A percentile compares a stretch with the other conserved stretches of the same genome.
phyloP scores from a whole-genome alignment of 2,113 vertebrate species.

The Megalops atlanticus region DNA sequence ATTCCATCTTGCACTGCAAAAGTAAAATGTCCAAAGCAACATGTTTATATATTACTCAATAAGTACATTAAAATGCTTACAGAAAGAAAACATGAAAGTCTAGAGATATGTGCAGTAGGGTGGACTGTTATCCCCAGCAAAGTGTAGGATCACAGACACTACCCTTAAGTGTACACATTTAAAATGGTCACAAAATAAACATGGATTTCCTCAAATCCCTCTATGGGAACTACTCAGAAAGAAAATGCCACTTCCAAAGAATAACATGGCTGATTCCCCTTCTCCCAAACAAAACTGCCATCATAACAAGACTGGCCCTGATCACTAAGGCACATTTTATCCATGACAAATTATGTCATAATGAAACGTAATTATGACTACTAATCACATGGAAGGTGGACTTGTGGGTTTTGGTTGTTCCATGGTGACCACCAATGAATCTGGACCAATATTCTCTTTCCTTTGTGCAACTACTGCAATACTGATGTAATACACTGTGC shows the following conservation, averaged over 20 bases:
- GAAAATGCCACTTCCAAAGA: neutral
- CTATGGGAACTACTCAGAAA: too few relatives aligned
- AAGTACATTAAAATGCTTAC: neutral
- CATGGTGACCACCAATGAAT: too few relatives aligned
- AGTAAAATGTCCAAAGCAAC: neutral
- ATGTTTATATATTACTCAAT: neutral
- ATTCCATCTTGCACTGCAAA: neutral
- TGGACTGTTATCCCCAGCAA: neutral
- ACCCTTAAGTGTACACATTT: neutral
- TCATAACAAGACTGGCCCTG: too few relatives aligned
- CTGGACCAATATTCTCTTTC: neutral
- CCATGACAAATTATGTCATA: too few relatives aligned
- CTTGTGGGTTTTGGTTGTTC: too few relatives aligned
- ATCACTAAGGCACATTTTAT: too few relatives aligned
- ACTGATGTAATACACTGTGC: neutral
- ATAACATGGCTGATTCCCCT: neutral
- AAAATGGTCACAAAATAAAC: neutral
- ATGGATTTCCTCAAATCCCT: neutral
- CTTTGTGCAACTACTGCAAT: neutral
- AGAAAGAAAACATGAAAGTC: conserved; percentile 8
- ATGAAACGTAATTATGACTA: too few relatives aligned
- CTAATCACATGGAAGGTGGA: too few relatives aligned
- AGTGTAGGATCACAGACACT: neutral
- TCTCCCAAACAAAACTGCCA: neutral
- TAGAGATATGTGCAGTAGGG: neutral